Evolutionary conservation across 2,888 invertebrate species (phyloP).

Genomic region (Aricia artaxerxes): DNA sequence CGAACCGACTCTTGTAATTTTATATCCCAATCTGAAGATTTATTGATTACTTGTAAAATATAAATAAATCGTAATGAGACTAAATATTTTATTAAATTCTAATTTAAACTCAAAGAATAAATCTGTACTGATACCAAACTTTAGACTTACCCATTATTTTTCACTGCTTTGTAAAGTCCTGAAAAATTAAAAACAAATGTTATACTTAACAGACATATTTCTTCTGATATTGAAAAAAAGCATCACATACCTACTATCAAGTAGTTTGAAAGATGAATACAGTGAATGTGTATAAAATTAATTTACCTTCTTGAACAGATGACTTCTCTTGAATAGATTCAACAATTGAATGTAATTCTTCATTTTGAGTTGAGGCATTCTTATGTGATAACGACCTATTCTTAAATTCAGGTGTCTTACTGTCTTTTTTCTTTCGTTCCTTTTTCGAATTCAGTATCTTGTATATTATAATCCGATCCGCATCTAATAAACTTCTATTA

Average conservation of each 20-base stretch:
- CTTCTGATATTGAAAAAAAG: too few species aligned
- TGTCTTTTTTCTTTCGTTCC: conserved; percentile 7
- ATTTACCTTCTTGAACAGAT: neutral
- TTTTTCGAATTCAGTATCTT: conserved; percentile 62
- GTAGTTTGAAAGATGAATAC: too few species aligned
- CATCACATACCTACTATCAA: too few species aligned
- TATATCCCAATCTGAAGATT: conserved; percentile 56
- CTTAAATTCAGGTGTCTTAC: neutral
- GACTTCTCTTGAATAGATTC: neutral
- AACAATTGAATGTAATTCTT: neutral
- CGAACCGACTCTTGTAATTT: conserved; percentile 59
- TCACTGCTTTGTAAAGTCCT: conserved; percentile 65
- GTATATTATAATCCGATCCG: conserved; percentile 69
- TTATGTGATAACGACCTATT: neutral
- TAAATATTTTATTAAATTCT: neutral
- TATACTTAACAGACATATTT: too few species aligned
- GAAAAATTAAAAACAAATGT: conserved; percentile 42
- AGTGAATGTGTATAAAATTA: neutral
- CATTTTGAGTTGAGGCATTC: conserved; percentile 1
- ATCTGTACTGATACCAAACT: neutral
- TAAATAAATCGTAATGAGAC: neutral
- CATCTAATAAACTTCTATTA: conserved; percentile 52
- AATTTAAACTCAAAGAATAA: neutral
- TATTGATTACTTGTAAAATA: neutral
- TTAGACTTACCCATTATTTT: conserved; percentile 58